phyloP scores from a whole-genome alignment of 2,797 vertebrate genomes.

The Sebastes kiyomatsui region DNA sequence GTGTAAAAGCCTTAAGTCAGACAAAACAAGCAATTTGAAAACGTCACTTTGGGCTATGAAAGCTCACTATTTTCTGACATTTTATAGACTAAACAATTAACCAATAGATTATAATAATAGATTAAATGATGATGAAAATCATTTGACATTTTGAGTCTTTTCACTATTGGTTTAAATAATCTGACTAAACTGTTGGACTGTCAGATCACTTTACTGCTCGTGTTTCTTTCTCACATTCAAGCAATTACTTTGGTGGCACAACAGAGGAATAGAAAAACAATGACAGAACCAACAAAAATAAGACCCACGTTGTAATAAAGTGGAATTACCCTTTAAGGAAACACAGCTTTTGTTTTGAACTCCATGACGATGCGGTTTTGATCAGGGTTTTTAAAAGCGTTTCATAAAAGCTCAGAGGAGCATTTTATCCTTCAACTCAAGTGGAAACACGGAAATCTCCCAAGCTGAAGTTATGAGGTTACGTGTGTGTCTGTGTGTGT shows the following conservation, averaged over 20 bases:
- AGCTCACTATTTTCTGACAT: neutral
- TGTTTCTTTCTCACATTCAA: too few species aligned
- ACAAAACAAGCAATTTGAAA: neutral
- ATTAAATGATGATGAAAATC: neutral
- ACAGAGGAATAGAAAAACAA: neutral
- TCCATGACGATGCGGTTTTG: neutral
- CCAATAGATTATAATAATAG: too few species aligned
- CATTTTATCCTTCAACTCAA: conserved; percentile 24
- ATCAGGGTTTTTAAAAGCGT: conserved; percentile 14
- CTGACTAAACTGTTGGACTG: too few species aligned
- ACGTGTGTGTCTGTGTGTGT: too few species aligned
- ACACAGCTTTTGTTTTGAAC: neutral
- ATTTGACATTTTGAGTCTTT: neutral
- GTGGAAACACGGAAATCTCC: conserved; percentile 40
- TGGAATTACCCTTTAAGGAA: neutral
- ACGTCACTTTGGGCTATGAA: neutral
- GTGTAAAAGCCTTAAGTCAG: neutral
- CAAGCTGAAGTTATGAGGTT: conserved; percentile 18
- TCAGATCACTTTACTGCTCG: too few species aligned
- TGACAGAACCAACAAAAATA: neutral
- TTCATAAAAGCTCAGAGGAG: conserved; percentile 34
- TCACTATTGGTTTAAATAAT: too few species aligned
- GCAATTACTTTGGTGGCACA: neutral
- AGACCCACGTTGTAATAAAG: neutral
- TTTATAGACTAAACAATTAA: neutral